These are phyloP conservation scores for Lytechinus variegatus DNA, from an alignment of 35 echinoderm and acorn worm genomes.

Conservation along the genomic window DNA sequence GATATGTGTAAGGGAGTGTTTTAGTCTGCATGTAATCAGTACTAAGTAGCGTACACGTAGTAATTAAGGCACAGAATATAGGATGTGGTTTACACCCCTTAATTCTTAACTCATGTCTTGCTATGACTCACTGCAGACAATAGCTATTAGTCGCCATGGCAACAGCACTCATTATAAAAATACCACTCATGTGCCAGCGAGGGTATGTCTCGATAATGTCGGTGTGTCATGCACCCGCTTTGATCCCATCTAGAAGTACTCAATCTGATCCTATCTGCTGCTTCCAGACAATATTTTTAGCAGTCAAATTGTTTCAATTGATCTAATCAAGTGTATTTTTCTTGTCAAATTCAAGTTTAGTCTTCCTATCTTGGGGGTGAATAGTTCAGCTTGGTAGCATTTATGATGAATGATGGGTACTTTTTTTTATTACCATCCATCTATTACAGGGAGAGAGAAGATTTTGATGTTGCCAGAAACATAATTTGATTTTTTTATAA, in stretches of 20 bases:
- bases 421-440: not conserved
- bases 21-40: not conserved
- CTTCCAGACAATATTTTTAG: conserved; percentile 7
- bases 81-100: not conserved
- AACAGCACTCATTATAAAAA: not conserved
- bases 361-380: not conserved
- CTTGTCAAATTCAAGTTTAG: not conserved
- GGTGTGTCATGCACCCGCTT: not conserved
- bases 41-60: not conserved
- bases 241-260: not conserved
- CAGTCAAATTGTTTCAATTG: not conserved
- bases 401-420: not conserved
- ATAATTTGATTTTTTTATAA: not conserved
- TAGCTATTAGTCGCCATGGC: not conserved
- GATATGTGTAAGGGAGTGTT: not conserved
- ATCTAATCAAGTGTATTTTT: not conserved
- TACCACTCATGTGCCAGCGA: not conserved
- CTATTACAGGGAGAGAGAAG: not conserved
- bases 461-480: not conserved
- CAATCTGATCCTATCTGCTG: not conserved
- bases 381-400: not conserved
- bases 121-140: not conserved
- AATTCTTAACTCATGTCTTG: not conserved
- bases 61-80: not conserved
- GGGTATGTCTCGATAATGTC: not conserved